These are phyloP conservation scores for Euglossa dilemma DNA, from an alignment of 1,140 invertebrate genomes.

Conservation along the genomic window DNA sequence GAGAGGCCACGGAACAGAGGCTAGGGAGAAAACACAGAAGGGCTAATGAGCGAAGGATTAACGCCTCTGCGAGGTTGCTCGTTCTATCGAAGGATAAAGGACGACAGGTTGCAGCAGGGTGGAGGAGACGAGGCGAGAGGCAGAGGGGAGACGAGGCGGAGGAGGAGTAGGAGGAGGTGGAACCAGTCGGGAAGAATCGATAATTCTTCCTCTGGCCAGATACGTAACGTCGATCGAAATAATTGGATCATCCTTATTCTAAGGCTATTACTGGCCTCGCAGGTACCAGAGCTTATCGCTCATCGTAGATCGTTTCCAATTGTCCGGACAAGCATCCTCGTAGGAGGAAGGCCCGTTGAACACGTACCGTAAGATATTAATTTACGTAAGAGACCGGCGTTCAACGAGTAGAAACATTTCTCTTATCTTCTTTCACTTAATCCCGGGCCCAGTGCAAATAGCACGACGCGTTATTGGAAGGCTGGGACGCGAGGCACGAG, in stretches of 20 bases:
- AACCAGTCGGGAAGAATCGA: conserved; percentile 45
- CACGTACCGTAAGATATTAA: conserved; percentile 36
- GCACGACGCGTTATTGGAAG: not conserved
- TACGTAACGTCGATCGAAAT: conserved; percentile 56
- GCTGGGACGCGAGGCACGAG: not conserved
- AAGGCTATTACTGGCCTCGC: conserved; percentile 35
- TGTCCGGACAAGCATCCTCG: conserved; percentile 35
- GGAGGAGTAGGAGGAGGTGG: not conserved
- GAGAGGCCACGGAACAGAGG: not conserved
- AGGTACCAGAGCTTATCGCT: conserved; percentile 41
- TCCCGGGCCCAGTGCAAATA: conserved; percentile 26
- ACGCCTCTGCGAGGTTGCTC: conserved; percentile 36
- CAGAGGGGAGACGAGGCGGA: not conserved
- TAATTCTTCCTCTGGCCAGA: conserved; percentile 43
- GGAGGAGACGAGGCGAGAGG: not conserved
- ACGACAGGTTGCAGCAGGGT: conserved; percentile 30
- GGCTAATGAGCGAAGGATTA: conserved; percentile 69
- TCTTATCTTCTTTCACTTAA: conserved; percentile 48
- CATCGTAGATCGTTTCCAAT: conserved; percentile 56
- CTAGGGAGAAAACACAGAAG: conserved; percentile 14
- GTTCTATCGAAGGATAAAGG: conserved; percentile 36
- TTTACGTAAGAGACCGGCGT: conserved; percentile 26
- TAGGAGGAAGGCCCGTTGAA: not conserved
- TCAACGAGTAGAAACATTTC: conserved; percentile 22
- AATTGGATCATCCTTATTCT: conserved; percentile 60